Conservation (phyloP, 2,113 vertebrate genomes). For the Pyxicephalus adspersus region DNA sequence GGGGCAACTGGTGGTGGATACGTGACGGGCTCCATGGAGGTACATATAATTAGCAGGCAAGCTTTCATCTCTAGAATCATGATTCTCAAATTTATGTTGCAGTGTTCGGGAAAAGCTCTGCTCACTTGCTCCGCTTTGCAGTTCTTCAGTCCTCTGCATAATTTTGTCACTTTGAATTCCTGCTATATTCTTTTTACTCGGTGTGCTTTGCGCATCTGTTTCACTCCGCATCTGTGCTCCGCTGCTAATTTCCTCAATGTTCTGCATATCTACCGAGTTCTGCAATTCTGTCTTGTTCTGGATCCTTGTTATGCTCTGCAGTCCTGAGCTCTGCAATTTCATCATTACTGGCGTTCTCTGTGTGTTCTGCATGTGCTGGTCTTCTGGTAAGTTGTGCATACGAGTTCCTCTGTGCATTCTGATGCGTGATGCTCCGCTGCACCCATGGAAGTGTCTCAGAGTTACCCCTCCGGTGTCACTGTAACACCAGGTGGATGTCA, state of each 20-base stretch:
- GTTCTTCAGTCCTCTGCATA: conserved; percentile 3
- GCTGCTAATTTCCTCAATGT: background rate
- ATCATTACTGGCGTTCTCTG: conserved; percentile 18
- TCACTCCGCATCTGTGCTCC: background rate
- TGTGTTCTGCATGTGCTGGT: conserved; percentile 6
- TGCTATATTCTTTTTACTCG: background rate
- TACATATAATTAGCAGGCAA: conserved; percentile 63
- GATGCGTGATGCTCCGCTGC: conserved; percentile 36
- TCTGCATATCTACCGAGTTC: conserved; percentile 5
- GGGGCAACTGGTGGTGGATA: conserved; percentile 58
- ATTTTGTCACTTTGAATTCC: conserved; percentile 1
- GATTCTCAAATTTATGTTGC: conserved; percentile 21
- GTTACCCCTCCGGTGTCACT: conserved; percentile 28
- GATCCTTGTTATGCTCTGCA: background rate
- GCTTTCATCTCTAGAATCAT: conserved; percentile 23
- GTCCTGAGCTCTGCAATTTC: conserved; percentile 21
- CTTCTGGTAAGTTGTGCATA: conserved; percentile 20
- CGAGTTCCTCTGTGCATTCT: conserved; percentile 43
- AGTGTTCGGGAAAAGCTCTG: background rate
- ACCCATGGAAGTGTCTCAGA: conserved; percentile 53
- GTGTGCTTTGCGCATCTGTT: background rate
- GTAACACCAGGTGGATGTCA: conserved; percentile 45
- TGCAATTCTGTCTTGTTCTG: conserved; percentile 3
- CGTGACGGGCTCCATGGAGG: conserved; percentile 69
- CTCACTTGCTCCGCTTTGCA: background rate